phyloP scores from a whole-genome alignment of 2,888 invertebrate genomes.

The Cyrtodaria siliqua region DNA sequence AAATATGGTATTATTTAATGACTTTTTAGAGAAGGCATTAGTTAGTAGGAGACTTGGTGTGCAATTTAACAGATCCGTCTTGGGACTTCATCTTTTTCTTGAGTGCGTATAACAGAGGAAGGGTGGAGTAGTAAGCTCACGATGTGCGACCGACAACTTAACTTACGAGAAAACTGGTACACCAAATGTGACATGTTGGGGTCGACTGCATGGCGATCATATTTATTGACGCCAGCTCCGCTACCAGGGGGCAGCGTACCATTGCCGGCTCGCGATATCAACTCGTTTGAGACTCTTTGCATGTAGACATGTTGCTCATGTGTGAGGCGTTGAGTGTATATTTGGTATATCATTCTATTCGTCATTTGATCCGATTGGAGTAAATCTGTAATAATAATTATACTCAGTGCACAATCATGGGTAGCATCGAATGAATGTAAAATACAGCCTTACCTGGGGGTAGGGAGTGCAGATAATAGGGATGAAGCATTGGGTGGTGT shows the following conservation, averaged over 20 bases:
- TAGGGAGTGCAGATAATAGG: slow-evolving; percentile 66
- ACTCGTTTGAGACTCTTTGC: slow-evolving; percentile 80
- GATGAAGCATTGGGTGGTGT: slow-evolving; percentile 64
- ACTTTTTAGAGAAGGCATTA: no score
- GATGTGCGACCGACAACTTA: background rate
- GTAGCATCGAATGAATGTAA: background rate
- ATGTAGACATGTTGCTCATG: slow-evolving; percentile 81
- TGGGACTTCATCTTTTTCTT: no score
- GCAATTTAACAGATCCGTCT: no score
- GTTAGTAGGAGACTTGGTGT: no score
- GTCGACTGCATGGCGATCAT: slow-evolving; percentile 76
- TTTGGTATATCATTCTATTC: slow-evolving; percentile 83
- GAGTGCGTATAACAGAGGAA: no score
- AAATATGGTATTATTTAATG: no score
- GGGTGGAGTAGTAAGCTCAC: no score
- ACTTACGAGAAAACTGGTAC: slow-evolving; percentile 84
- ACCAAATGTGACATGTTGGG: slow-evolving; percentile 78
- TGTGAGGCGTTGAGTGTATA: slow-evolving; percentile 81
- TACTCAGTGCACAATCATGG: slow-evolving; percentile 20
- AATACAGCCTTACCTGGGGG: slow-evolving; percentile 74
- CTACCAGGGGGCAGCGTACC: slow-evolving; percentile 17
- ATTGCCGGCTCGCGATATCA: slow-evolving; percentile 72
- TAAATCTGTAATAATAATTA: slow-evolving; percentile 74
- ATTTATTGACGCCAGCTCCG: slow-evolving; percentile 55
- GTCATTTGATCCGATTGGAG: slow-evolving; percentile 80